A percentile compares a stretch with the other conserved stretches of the same genome.
phyloP scores from a whole-genome alignment of 2,888 invertebrate species.

The Myathropa florea region DNA sequence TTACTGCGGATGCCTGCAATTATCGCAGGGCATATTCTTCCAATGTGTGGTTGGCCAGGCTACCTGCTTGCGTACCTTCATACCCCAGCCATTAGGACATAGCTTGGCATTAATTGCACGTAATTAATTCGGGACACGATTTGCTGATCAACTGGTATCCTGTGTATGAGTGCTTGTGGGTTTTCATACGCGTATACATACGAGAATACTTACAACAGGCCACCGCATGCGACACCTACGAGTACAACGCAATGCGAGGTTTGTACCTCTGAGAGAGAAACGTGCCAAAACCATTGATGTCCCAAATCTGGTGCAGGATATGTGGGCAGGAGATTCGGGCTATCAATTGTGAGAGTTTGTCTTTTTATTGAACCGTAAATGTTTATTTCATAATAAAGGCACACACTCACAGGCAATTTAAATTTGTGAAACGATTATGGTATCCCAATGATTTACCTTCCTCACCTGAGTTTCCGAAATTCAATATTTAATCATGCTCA shows the following conservation, averaged over 20 bases:
- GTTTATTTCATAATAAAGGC: constrained; percentile 22
- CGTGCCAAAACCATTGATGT: constrained; percentile 9
- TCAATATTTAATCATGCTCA: constrained; percentile 55
- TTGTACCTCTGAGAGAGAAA: neutral
- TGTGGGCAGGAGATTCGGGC: neutral
- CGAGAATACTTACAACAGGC: too few species aligned
- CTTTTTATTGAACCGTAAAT: constrained; percentile 40
- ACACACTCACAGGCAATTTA: constrained; percentile 6
- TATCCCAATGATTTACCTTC: constrained; percentile 43
- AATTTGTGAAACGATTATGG: constrained; percentile 42
- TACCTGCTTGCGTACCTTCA: neutral
- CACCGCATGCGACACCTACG: neutral
- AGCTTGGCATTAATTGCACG: constrained; percentile 41
- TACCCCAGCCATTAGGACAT: constrained; percentile 16
- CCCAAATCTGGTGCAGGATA: neutral
- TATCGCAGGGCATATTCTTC: constrained; percentile 41
- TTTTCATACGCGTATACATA: neutral
- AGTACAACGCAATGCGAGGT: neutral
- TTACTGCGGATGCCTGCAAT: constrained; percentile 41
- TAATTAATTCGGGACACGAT: constrained; percentile 53
- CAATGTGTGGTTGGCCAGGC: constrained; percentile 12
- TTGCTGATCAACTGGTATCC: constrained; percentile 28
- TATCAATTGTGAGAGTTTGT: constrained; percentile 3
- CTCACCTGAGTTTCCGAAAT: constrained; percentile 42
- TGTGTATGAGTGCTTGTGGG: neutral